Base-by-base conservation (phyloP, 2,113 vertebrate genomes). In the Scomber scombrus region DNA sequence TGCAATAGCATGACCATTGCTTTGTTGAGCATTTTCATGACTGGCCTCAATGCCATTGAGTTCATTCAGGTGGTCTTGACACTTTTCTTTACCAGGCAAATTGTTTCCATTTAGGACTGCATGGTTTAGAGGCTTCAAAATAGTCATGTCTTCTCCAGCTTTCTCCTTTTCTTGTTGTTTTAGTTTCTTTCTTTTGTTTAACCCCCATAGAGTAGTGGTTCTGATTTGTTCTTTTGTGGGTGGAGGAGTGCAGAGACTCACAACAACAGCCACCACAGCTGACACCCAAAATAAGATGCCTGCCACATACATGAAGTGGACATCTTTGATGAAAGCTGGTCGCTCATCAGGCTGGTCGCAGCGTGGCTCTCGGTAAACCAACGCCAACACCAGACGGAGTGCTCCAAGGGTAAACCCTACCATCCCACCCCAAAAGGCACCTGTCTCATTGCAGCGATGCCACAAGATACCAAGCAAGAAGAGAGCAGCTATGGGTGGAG, bases 221-320 rank as follows among this genome's bases (percentile, higher is more conserved):
- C 91, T 75, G 18, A 97, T 93, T 89, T 96, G 96, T 19, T 97
- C 96, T 56, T 95, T 93, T 0, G 74, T 92, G 9, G 97, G 98
- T 0, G 97, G 96, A 4, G 96, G 87, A 0, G 97, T 98, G 69
- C 96, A 95, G 0, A 98, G 95, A 87, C 98, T 99, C 29, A 98
- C 96, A 31, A 95, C 86, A 0, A 96, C 84, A 3, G 95, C 93
- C 60, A 97, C 95, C 1, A 93, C 62, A n/a, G 91, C 95, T 1
- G 98, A 96, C 81, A 96, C 88, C 97, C 97, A 99, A 84, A 99
- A 98, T 64, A 99, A 90, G 0, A 87, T 91, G 1, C 95, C 96
- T 0, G 98, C 98, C 75, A 98, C 91, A 9, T 99, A 99, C 98
- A 99, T 98, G 83, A 98, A 99, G 55, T 99, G 97, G 74, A 98